Conservation (phyloP, 1,140 invertebrate species). For the Melipona quadrifasciata region DNA sequence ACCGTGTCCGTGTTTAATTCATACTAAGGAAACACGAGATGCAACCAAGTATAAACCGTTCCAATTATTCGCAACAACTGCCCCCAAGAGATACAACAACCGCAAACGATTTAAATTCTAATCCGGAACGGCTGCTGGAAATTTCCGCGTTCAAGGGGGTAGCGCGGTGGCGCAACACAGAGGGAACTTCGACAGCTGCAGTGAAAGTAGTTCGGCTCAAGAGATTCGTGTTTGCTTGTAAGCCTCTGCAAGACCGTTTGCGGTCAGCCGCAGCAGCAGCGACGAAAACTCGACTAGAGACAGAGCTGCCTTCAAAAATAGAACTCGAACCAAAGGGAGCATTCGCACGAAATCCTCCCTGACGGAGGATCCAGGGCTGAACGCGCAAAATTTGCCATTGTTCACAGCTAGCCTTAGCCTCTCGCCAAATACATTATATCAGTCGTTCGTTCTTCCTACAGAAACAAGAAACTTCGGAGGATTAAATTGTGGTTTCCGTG, state of each 20-base stretch:
- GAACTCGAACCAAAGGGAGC: neutral
- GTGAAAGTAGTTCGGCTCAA: slow-evolving; percentile 40
- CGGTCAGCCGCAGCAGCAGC: slow-evolving; percentile 38
- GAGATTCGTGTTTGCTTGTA: slow-evolving; percentile 49
- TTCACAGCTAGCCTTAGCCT: neutral
- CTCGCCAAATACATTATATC: neutral
- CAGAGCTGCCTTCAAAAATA: slow-evolving; percentile 24
- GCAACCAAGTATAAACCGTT: neutral
- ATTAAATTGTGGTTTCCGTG: neutral
- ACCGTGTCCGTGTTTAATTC: neutral
- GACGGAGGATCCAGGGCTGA: neutral
- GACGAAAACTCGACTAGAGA: slow-evolving; percentile 24
- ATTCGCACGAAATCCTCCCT: neutral
- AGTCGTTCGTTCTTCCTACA: no score
- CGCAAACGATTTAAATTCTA: slow-evolving; percentile 17
- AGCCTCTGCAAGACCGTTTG: slow-evolving; percentile 46
- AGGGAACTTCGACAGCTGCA: slow-evolving; percentile 53
- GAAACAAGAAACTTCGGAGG: no score
- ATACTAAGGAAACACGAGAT: neutral
- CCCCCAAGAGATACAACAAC: no score
- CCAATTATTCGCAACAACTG: neutral
- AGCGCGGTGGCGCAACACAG: neutral
- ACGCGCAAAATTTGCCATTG: neutral
- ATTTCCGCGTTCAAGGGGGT: slow-evolving; percentile 1
- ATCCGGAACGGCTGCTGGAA: neutral